Conservation (phyloP, 1,140 invertebrate species). For the Drosophila kohkoa region DNA sequence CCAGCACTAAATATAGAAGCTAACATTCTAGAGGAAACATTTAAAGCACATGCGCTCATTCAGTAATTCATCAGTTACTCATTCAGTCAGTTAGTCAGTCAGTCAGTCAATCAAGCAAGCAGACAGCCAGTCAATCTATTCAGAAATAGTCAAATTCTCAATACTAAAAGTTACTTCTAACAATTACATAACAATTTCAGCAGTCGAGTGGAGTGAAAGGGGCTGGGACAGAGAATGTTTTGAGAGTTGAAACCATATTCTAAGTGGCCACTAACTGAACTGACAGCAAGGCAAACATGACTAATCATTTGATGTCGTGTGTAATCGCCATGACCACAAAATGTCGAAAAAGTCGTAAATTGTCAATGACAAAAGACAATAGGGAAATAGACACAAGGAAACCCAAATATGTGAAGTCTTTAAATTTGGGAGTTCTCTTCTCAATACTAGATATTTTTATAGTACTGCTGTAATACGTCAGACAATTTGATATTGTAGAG, state of each 20-base stretch:
- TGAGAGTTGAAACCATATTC: constrained; percentile 3
- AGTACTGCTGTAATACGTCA: neutral
- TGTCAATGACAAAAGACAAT: constrained; percentile 45
- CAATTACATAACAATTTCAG: constrained; percentile 60
- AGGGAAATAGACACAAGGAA: neutral
- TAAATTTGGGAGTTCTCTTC: neutral
- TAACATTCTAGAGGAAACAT: constrained; percentile 30
- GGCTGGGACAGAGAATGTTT: neutral
- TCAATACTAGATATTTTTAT: neutral
- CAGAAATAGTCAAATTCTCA: constrained; percentile 1
- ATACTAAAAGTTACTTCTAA: constrained; percentile 1
- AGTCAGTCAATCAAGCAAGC: constrained; percentile 4
- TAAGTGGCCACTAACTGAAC: neutral
- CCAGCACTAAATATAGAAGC: constrained; percentile 40
- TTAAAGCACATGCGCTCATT: constrained; percentile 21
- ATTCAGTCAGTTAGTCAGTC: constrained; percentile 11
- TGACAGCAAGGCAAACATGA: constrained; percentile 35
- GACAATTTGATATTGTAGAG: constrained; percentile 6
- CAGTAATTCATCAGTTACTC: constrained; percentile 14
- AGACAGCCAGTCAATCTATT: neutral
- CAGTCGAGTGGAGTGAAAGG: neutral
- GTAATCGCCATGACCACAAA: constrained; percentile 51
- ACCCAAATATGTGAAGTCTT: neutral
- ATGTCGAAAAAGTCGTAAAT: constrained; percentile 54
- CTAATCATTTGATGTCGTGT: constrained; percentile 66